phyloP scores from a whole-genome alignment of 2,113 vertebrate genomes.

The Grammomys dolichurus region DNA sequence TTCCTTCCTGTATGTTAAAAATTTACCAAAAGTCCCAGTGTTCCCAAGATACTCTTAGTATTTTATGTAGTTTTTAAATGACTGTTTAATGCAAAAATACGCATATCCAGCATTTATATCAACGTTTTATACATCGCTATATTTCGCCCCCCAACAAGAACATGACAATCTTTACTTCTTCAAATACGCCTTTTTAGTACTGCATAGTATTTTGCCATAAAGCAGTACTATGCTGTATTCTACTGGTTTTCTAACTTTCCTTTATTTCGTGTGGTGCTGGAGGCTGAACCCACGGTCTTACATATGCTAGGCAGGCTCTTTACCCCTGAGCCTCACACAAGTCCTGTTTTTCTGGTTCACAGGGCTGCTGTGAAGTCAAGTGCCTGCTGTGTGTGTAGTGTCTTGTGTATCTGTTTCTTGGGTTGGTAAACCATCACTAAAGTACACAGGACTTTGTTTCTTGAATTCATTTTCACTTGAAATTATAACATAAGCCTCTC shows the following conservation, averaged over 20 bases:
- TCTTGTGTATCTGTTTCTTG: not conserved
- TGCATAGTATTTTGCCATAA: slow-evolving; percentile 28
- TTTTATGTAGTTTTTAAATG: slow-evolving; percentile 15
- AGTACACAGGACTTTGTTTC: not conserved
- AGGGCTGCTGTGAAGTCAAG: not conserved
- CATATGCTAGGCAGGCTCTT: not conserved
- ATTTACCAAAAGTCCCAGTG: not conserved
- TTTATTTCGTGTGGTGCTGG: not conserved
- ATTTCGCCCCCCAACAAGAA: not conserved
- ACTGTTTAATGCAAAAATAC: slow-evolving; percentile 38
- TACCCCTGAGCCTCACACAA: not conserved
- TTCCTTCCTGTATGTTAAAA: slow-evolving; percentile 32
- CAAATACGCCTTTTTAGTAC: slow-evolving; percentile 13
- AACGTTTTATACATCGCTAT: not conserved
- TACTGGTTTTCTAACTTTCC: not conserved
- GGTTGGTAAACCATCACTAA: not conserved
- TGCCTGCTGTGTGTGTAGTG: not conserved
- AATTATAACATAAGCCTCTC: not conserved
- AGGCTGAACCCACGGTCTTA: not conserved
- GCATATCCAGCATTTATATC: not conserved
- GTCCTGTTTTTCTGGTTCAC: not conserved
- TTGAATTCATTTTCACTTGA: slow-evolving; percentile 47
- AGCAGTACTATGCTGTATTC: slow-evolving; percentile 23
- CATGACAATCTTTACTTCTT: not conserved
- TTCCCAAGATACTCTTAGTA: not conserved